Evolutionary conservation across 2,888 invertebrate species (phyloP).

Genomic region (Leptinotarsa rubiginosa): DNA sequence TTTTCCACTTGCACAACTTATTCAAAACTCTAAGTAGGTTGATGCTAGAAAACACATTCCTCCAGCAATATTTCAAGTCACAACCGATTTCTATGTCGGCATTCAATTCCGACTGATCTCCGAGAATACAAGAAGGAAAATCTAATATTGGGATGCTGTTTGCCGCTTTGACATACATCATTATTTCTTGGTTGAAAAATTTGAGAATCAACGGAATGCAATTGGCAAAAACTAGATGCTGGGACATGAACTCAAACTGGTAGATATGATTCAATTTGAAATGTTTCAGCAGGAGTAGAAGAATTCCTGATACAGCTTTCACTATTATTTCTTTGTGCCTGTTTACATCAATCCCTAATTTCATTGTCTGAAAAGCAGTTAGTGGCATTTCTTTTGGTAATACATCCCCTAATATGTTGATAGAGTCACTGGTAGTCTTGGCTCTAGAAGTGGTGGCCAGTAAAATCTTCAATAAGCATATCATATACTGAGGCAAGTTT

Average conservation of each 20-base stretch:
- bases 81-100: slow-evolving; percentile 91
- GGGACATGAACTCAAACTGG: slow-evolving; percentile 99
- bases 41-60: slow-evolving; percentile 98
- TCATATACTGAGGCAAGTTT: slow-evolving; percentile 97
- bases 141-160: slow-evolving; percentile 94
- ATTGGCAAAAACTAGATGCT: slow-evolving; percentile 98
- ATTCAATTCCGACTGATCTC: slow-evolving; percentile 94
- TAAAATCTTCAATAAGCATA: slow-evolving; percentile 94
- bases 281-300: slow-evolving; percentile 93
- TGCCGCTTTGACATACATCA: slow-evolving; percentile 93
- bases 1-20: slow-evolving; percentile 99
- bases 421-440: slow-evolving; percentile 97
- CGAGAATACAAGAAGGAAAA: slow-evolving; percentile 96
- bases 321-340: slow-evolving; percentile 99
- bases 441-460: slow-evolving; percentile 98
- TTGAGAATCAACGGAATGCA: slow-evolving; percentile 98
- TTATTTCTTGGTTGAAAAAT: slow-evolving; percentile 98
- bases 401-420: slow-evolving; percentile 98
- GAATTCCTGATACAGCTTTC: slow-evolving; percentile 92
- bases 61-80: slow-evolving; percentile 91
- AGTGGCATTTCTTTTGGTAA: slow-evolving; percentile 98
- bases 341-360: slow-evolving; percentile 96
- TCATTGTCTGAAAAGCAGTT: slow-evolving; percentile 94
- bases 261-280: slow-evolving; percentile 97
- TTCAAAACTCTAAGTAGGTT: slow-evolving; percentile 96